Base-by-base conservation (phyloP, 2,113 vertebrate species). In the Oncorhynchus masou region DNA sequence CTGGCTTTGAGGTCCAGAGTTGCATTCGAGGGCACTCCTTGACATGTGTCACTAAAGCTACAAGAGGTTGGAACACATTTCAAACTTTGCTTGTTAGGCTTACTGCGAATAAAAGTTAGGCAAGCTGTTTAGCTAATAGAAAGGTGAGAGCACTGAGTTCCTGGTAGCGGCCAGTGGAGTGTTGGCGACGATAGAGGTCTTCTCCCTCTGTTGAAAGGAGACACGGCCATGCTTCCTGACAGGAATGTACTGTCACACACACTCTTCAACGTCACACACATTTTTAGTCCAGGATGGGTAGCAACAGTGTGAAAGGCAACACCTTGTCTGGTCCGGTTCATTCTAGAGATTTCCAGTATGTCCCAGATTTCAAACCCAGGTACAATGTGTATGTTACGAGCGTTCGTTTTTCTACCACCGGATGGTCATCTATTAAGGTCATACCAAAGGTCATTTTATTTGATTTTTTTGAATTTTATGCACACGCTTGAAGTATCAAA, bases 241-340 rank as follows among this genome's bases (percentile, higher is more conserved):
- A 69, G 81, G 77, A 82, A 82, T 84, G 80, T 39, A 59, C 79
- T 67, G 54, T 76, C 71, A 69, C 29, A 11, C 39, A 45, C 29
- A 20, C 39, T 3, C 39, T 45, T 45, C 9, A 45, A 45, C 39
- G 39, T 45, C 39, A 45, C 39, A 45, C 71, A 82, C 87, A 85
- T 82, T 88, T 92, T 88, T 91, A 89, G 89, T 82, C 70, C 83
- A 76, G 88, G 83, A 79, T 78, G 82, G 75, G 72, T 87, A 86
- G 89, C 89, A 91, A 90, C 90, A 84, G 87, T 54, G 75, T 83
- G 87, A 83, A 88, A 45, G 74, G 72, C 49, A 83, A 81, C 75
- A 81, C 76, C 77, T 19, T 12, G n/a, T 71, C 74, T 45, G 72
- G 68, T 73, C 54, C 77, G 65, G 75, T 69, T 62, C 78, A 68